Evolutionary conservation across 2,113 vertebrate genomes (phyloP).

Genomic region (Myiozetetes cayanensis): DNA sequence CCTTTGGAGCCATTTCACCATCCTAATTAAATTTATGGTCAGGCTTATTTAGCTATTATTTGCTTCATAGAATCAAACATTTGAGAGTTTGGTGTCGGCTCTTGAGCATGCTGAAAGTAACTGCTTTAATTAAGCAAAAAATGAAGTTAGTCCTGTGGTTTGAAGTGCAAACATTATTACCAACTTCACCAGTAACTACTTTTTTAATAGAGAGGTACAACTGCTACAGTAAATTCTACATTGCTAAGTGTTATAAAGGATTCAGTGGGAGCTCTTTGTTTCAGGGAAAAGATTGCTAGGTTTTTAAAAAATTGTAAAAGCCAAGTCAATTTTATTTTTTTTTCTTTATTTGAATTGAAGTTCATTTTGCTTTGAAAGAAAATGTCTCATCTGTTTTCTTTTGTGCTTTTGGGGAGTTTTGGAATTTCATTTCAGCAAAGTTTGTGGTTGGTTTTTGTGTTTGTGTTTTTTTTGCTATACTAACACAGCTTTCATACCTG

Average conservation of each 20-base stretch:
- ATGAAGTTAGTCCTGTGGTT: background rate
- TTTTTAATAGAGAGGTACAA: background rate
- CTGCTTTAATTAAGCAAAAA: slow-evolving; percentile 9
- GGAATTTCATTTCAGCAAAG: background rate
- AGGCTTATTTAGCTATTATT: slow-evolving; percentile 14
- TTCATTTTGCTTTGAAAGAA: background rate
- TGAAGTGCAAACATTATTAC: background rate
- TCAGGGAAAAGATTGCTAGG: background rate
- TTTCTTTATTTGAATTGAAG: background rate
- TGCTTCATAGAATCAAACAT: background rate
- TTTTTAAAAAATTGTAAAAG: background rate
- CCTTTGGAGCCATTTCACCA: background rate
- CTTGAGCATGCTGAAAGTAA: background rate
- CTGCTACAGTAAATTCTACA: background rate
- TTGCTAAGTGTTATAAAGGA: background rate
- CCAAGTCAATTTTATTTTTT: background rate
- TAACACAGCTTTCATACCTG: background rate
- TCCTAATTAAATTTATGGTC: slow-evolving; percentile 36
- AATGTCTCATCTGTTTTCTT: background rate
- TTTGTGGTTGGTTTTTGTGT: background rate
- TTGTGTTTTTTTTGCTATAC: background rate
- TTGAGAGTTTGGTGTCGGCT: background rate
- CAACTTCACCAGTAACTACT: background rate
- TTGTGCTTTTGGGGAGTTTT: background rate
- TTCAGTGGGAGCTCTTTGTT: background rate